Evolutionary conservation across 2,797 vertebrate species (phyloP), one percentile per base, ranked within the genome.

Genomic region (Thamnophis elegans): DNA sequence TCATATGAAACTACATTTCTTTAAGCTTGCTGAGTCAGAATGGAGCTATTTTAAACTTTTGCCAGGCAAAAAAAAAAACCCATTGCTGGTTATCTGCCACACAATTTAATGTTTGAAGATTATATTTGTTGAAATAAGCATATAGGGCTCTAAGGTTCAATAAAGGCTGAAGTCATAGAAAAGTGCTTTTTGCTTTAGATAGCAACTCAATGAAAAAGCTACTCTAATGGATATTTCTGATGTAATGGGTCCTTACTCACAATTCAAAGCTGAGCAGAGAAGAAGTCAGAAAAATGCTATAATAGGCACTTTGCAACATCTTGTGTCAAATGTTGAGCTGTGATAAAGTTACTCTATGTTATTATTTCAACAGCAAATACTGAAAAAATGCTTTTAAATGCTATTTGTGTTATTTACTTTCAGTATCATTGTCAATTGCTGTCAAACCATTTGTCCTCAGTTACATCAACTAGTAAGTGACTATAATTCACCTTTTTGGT

Each of bases 101-200:
- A 14, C 85, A 65, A 51, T 89, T 65, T 14, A 89, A 51, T 89
- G 4, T 47, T 65, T 51, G 59, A 60, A 89, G 42, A 51, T 62
- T 53, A 20, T 47, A 82, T 82, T 82, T 82, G 20, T 82, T 47
- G 73, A 82, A 82, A 47, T 82, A 82, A 82, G 73, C 73, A 47
- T 25, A 12, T 25, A 25, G 36, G 73, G 36, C 36, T 82, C 73
- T 82, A 82, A 47, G 73, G 20, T 51, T 53, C 88, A 53, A 91
- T 93, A 91, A 68, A 59, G 73, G 26, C 73, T 90, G 36, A 36
- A 92, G 36, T 8, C 93, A 89, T 93, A 32, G 90, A 92, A 12
- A 51, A 87, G 96, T 88, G 92, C 42, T 93, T 96, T 93, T 93
- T 82, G 92, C 93, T 96, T 82, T n/a, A 94, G 92, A 91, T 89